Percentiles rank a stretch among this genome's conserved stretches.
These are phyloP conservation scores for Encarsia formosa DNA, from an alignment of 2,888 invertebrate species.

Conservation along the genomic window DNA sequence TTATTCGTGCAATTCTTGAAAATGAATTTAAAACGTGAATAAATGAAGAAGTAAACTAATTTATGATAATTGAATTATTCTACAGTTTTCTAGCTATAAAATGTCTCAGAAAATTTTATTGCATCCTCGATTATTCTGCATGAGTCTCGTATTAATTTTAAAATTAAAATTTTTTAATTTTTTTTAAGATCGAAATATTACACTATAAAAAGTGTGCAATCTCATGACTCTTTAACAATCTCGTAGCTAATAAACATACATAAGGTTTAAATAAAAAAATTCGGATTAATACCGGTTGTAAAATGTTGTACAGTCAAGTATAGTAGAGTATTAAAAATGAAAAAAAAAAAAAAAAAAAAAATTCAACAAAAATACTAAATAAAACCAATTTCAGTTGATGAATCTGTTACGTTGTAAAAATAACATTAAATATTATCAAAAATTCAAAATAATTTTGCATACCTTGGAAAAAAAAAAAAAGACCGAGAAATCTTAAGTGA, in stretches of 20 bases:
- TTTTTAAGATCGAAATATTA: slow-evolving; percentile 4
- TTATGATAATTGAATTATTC: slow-evolving; percentile 11
- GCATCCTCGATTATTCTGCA: slow-evolving; percentile 28
- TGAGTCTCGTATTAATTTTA: slow-evolving; percentile 27
- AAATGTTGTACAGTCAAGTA: slow-evolving; percentile 51
- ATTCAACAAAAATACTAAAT: slow-evolving; percentile 38
- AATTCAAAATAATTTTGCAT: slow-evolving; percentile 31
- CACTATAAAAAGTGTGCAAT: slow-evolving; percentile 42
- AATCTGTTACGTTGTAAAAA: slow-evolving; percentile 50
- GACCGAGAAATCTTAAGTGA: too few relatives aligned
- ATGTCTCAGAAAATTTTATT: slow-evolving; percentile 2
- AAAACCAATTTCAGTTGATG: slow-evolving; percentile 51
- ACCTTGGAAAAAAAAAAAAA: too few relatives aligned
- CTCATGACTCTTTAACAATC: slow-evolving; percentile 51
- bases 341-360: slow-evolving; percentile 24
- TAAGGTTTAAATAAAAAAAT: slow-evolving; percentile 24
- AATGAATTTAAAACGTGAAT: slow-evolving; percentile 18
- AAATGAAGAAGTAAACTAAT: too few relatives aligned
- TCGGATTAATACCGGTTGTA: slow-evolving; percentile 40
- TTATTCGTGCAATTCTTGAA: too few relatives aligned
- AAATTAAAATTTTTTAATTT: slow-evolving; percentile 16
- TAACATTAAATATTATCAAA: slow-evolving; percentile 34
- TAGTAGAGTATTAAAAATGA: slow-evolving; percentile 45
- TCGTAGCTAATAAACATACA: slow-evolving; percentile 46
- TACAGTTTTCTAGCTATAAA: slow-evolving; percentile 8